Evolutionary conservation across 2,797 vertebrate species (phyloP).

Genomic region (Cetoscarus ocellatus): DNA sequence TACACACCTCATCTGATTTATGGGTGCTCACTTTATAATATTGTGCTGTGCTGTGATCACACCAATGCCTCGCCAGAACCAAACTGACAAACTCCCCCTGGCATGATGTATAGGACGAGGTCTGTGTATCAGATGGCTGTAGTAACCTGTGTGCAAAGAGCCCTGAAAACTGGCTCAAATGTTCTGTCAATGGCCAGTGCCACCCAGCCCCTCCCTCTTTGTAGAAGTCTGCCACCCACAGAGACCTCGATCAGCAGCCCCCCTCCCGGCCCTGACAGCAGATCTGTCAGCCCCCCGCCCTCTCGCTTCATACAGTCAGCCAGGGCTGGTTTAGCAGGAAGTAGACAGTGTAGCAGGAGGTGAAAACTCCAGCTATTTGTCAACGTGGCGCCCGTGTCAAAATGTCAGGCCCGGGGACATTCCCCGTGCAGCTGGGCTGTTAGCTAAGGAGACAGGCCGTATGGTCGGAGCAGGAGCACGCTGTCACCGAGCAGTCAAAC

Average conservation of each 20-base stretch:
- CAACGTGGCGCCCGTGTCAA: constrained; percentile 88
- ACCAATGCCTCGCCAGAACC: constrained; percentile 43
- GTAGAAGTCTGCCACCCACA: constrained; percentile 83
- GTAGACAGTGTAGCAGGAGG: constrained; percentile 88
- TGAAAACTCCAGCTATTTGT: constrained; percentile 90
- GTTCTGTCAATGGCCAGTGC: constrained; percentile 68
- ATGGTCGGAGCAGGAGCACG: constrained; percentile 85
- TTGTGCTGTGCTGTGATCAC: constrained; percentile 49
- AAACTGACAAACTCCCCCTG: constrained; percentile 69
- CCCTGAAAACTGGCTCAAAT: constrained; percentile 55
- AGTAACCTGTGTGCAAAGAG: constrained; percentile 35
- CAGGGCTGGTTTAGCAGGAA: constrained; percentile 81
- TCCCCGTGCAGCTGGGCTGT: constrained; percentile 87
- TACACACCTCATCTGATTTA: constrained; percentile 23
- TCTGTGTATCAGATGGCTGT: constrained; percentile 48
- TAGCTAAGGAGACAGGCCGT: constrained; percentile 87
- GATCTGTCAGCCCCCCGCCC: constrained; percentile 81
- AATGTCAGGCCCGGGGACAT: constrained; percentile 87
- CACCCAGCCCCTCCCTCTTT: constrained; percentile 47
- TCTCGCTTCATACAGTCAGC: constrained; percentile 79
- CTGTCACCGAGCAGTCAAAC: constrained; percentile 84
- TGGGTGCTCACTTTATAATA: constrained; percentile 11
- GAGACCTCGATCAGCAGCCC: constrained; percentile 83
- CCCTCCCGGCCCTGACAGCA: constrained; percentile 77
- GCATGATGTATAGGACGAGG: constrained; percentile 27